A percentile compares a stretch with the other conserved stretches of the same genome.
Evolutionary conservation across 2,797 vertebrate species (phyloP).

Genomic region (Myotis vivesi): DNA sequence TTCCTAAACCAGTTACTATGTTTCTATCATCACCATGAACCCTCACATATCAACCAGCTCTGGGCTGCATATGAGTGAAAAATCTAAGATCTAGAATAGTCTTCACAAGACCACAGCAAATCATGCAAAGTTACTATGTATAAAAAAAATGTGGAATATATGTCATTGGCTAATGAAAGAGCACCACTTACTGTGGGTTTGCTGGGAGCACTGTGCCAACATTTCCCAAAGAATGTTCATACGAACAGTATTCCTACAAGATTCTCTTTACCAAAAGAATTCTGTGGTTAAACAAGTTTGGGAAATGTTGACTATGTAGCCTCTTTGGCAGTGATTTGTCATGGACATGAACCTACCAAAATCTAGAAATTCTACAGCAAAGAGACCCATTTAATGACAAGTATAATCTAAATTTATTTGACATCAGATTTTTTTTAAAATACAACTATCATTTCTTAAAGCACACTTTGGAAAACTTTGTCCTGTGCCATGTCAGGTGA

Average conservation of each 20-base stretch:
- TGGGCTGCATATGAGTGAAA: neutral
- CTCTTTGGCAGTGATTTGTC: neutral
- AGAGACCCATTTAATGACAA: neutral
- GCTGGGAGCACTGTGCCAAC: neutral
- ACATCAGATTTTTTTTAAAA: neutral
- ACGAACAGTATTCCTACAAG: neutral
- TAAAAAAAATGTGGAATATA: neutral
- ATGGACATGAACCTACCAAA: neutral
- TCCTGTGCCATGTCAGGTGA: neutral
- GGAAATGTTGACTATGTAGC: neutral
- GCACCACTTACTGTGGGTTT: neutral
- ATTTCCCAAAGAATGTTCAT: constrained; percentile 10
- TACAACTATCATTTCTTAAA: neutral
- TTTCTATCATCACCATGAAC: neutral
- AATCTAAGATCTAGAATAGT: neutral
- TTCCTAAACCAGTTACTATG: neutral
- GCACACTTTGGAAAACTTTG: neutral
- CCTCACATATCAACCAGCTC: neutral
- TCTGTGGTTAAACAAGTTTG: neutral
- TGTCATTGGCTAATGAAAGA: neutral
- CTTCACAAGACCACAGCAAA: neutral
- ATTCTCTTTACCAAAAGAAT: neutral
- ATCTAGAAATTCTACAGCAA: neutral
- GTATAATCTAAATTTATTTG: neutral
- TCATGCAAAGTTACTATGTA: neutral